phyloP scores from a whole-genome alignment of 2,797 vertebrate genomes.

The Esox masquinongy region DNA sequence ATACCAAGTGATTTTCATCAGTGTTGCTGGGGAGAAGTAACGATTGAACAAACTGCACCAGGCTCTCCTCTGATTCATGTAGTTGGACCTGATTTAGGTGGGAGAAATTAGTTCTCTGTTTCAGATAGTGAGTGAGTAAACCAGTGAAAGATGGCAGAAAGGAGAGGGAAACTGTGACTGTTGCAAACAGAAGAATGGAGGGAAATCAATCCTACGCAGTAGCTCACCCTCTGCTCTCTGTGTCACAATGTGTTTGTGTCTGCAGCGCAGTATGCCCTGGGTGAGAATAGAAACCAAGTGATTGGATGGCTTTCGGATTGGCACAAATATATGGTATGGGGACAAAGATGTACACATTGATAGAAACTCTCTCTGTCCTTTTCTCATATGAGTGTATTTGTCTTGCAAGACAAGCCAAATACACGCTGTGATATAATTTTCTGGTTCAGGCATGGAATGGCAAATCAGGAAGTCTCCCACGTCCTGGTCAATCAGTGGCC shows the following conservation, averaged over 20 bases:
- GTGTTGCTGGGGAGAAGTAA: slow-evolving; percentile 26
- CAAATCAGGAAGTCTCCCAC: slow-evolving; percentile 42
- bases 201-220: slow-evolving; percentile 22
- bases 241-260: slow-evolving; percentile 6
- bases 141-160: neutral
- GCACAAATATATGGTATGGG: neutral
- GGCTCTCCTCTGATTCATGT: slow-evolving; percentile 18
- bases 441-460: slow-evolving; percentile 28
- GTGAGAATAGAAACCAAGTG: slow-evolving; percentile 9
- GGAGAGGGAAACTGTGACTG: neutral
- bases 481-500: slow-evolving; percentile 31
- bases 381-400: neutral
- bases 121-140: slow-evolving; percentile 17
- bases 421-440: slow-evolving; percentile 36
- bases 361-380: neutral
- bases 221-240: slow-evolving; percentile 23
- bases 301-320: slow-evolving; percentile 8
- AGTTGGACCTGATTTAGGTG: slow-evolving; percentile 12
- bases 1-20: neutral
- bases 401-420: slow-evolving; percentile 16
- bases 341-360: neutral
- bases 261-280: neutral
- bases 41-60: neutral
- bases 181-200: slow-evolving; percentile 1
- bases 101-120: neutral